Percentiles rank a stretch among this genome's conserved stretches.
Conservation (phyloP, 2,888 invertebrate genomes). For the Hemaris fuciformis region DNA sequence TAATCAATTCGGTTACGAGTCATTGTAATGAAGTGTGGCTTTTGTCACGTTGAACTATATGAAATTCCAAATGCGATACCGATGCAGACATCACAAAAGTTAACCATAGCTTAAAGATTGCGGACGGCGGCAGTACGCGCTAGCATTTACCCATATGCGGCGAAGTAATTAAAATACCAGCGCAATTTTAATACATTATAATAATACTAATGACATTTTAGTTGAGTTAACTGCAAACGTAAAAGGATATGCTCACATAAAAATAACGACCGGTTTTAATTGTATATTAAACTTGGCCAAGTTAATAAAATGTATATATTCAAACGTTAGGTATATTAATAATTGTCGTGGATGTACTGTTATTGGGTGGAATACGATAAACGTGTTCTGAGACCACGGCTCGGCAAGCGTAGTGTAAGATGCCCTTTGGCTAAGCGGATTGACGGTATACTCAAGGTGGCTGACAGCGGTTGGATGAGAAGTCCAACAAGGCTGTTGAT, state of each 20-base stretch:
- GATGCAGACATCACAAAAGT: background rate
- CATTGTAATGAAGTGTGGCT: too few species aligned
- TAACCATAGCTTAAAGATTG: background rate
- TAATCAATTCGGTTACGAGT: too few species aligned
- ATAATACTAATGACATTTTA: slow-evolving; percentile 2
- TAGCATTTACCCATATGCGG: background rate
- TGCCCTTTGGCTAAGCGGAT: too few species aligned
- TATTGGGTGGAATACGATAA: too few species aligned
- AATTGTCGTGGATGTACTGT: too few species aligned
- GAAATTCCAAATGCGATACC: too few species aligned
- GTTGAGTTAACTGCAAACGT: background rate
- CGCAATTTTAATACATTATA: slow-evolving; percentile 3
- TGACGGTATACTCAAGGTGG: too few species aligned
- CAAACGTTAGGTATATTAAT: background rate
- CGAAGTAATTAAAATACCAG: slow-evolving; percentile 5
- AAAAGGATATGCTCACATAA: background rate
- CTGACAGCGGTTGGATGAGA: too few species aligned
- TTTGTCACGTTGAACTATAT: too few species aligned
- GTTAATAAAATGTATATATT: background rate
- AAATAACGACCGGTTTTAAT: background rate
- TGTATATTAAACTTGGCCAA: background rate
- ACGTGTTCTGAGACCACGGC: too few species aligned
- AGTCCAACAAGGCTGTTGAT: too few species aligned
- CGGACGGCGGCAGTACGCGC: background rate
- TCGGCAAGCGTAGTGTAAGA: too few species aligned